Evolutionary conservation across 2,113 vertebrate species (phyloP).

Genomic region (Theristicus caerulescens): DNA sequence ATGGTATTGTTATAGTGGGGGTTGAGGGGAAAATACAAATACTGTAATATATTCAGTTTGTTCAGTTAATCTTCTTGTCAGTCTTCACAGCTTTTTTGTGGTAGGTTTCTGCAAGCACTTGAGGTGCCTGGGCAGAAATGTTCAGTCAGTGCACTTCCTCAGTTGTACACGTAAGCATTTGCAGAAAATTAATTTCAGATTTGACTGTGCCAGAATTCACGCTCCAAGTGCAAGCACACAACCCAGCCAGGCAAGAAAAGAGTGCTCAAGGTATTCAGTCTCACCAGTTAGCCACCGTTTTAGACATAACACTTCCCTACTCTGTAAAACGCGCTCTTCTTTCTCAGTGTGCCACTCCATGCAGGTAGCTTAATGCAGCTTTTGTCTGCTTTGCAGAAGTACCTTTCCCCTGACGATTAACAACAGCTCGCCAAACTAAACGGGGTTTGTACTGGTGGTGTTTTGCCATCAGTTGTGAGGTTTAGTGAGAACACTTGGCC

Average conservation of each 20-base stretch:
- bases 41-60: background rate
- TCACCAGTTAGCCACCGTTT: background rate
- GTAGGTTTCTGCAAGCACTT: background rate
- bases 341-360: background rate
- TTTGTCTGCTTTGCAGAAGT: background rate
- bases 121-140: background rate
- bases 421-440: background rate
- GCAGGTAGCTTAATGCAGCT: background rate
- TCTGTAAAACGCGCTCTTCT: background rate
- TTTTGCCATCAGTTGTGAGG: background rate
- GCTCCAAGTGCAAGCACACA: background rate
- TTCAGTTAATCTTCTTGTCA: background rate
- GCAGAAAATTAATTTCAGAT: constrained; percentile 12
- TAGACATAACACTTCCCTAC: background rate
- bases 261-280: background rate
- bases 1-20: background rate
- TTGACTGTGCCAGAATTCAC: background rate
- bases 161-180: background rate
- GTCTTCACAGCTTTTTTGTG: background rate
- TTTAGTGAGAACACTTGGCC: background rate
- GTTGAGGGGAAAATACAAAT: background rate
- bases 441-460: background rate
- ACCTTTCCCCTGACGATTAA: background rate
- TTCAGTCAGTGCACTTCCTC: background rate
- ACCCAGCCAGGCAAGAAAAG: background rate